Evolutionary conservation across 2,797 vertebrate genomes (phyloP), one percentile per base, ranked within the genome.

Genomic region (Podargus strigoides): DNA sequence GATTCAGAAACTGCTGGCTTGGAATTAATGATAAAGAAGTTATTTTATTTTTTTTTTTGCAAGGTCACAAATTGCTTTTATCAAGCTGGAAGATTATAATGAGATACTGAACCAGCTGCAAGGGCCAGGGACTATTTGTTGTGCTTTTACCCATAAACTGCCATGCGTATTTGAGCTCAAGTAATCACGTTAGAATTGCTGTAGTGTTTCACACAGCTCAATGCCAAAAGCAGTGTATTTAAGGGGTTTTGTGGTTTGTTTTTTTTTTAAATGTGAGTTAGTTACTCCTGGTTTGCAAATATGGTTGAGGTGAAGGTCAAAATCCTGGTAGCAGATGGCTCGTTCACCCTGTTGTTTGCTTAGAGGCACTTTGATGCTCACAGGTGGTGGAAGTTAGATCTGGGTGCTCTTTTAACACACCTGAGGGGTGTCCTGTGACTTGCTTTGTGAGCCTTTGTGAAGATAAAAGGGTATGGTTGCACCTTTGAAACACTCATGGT

Each of bases 161-260:
- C 46, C 3, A 0, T 1, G 5, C 7, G 4, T 32, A 2, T n/a
- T 69, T 79, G 28, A 36, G 41, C 41, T 49, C 20, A 5, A 22
- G 16, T 4, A 32, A 34, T 34, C 21, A 46, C 46, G 18, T 64
- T 37, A 27, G 50, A 75, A 37, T 50, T 39, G 23, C 18, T 2
- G 0, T 14, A 17, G 32, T 1, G 15, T 52, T 77, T 63, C 49
- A 8, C 27, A 3, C 63, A 10, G 19, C 49, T 74, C 28, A 20
- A 0, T 47, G 41, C n/a, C 60, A 7, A 39, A 50, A 63, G 41
- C 36, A 12, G 39, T 34, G 2, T 36, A 16, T 85, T 55, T 46
- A 46, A n/a, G n/a, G 13, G 18, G 14, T 0, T 49, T 85, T 23
- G 5, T 3, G 8, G 6, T 39, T 37, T 3, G 28, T 12, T 41